phyloP scores from a whole-genome alignment of 1,140 invertebrate genomes.

The Heliconius himera region DNA sequence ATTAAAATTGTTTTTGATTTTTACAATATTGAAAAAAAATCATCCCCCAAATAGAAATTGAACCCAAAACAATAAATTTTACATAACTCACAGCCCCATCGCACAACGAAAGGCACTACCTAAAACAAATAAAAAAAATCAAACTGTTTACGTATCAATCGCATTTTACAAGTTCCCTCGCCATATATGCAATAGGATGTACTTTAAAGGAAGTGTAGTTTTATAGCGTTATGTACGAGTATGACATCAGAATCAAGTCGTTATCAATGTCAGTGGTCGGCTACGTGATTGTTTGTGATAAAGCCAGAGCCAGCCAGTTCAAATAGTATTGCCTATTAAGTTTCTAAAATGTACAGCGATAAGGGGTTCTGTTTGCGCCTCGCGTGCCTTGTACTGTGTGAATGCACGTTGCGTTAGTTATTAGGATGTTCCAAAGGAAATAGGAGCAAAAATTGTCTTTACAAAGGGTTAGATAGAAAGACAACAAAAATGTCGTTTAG shows the following conservation, averaged over 20 bases:
- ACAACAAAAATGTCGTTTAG: too few relatives aligned
- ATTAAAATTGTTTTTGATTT: too few relatives aligned
- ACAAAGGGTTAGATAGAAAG: too few relatives aligned
- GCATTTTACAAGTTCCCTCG: background rate
- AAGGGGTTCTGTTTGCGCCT: background rate
- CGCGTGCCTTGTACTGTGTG: background rate
- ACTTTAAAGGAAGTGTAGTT: slow-evolving; percentile 4
- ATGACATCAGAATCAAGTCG: slow-evolving; percentile 23
- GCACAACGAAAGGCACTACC: too few relatives aligned
- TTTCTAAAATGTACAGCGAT: slow-evolving; percentile 20
- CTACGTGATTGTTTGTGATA: slow-evolving; percentile 26
- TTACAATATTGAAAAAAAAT: too few relatives aligned
- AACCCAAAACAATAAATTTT: too few relatives aligned
- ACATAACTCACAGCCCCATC: too few relatives aligned
- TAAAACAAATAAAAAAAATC: background rate
- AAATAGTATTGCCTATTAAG: slow-evolving; percentile 26
- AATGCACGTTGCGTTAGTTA: background rate
- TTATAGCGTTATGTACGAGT: slow-evolving; percentile 3
- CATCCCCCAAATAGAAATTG: too few relatives aligned
- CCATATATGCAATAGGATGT: slow-evolving; percentile 5
- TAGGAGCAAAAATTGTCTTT: too few relatives aligned
- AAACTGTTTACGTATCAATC: background rate
- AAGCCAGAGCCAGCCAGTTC: slow-evolving; percentile 20
- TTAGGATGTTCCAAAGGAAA: background rate
- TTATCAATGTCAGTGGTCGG: slow-evolving; percentile 21